phyloP scores from a whole-genome alignment of 2,113 vertebrate species.

The Thryonomys swinderianus region DNA sequence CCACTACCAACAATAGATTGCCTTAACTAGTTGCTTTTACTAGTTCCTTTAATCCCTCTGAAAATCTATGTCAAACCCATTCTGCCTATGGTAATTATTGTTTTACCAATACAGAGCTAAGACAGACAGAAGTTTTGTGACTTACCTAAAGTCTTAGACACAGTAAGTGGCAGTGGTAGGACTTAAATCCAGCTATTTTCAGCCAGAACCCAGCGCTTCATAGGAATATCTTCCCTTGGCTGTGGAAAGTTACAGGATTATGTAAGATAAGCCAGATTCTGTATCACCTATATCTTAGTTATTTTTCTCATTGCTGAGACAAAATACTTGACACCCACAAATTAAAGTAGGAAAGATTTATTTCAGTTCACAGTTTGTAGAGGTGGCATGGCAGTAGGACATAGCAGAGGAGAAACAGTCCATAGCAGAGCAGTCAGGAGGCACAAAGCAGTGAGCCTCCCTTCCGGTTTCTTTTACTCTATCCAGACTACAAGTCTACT shows the following conservation, averaged over 20 bases:
- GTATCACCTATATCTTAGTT: neutral
- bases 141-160: neutral
- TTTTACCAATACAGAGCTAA: neutral
- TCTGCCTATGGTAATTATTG: neutral
- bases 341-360: neutral
- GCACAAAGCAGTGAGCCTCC: neutral
- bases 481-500: neutral
- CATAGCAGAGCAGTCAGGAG: neutral
- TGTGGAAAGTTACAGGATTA: neutral
- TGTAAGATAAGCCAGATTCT: neutral
- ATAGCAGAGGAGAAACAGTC: neutral
- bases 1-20: neutral
- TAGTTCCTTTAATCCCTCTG: neutral
- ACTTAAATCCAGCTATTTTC: neutral
- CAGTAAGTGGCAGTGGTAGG: neutral
- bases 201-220: neutral
- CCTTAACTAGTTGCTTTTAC: neutral
- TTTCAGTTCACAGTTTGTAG: neutral
- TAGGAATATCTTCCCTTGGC: neutral
- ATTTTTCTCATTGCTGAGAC: neutral
- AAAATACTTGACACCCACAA: neutral
- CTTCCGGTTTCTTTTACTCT: neutral
- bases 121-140: neutral
- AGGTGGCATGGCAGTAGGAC: neutral
- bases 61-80: neutral